Base-by-base conservation (phyloP, 2,113 vertebrate genomes). In the Sylvilagus bachmani region DNA sequence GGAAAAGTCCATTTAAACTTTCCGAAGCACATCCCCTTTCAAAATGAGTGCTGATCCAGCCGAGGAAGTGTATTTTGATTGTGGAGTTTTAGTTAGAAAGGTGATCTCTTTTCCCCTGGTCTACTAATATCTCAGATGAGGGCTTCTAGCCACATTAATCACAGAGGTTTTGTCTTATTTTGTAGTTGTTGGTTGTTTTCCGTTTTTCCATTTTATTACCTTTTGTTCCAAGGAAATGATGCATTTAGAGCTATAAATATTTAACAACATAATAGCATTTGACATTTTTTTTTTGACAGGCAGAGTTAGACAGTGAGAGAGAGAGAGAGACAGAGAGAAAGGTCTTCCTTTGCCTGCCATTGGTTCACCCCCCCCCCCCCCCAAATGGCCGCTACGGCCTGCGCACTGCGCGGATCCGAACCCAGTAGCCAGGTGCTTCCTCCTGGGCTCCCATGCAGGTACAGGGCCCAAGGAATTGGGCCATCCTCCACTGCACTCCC, bases 171-270 rank as follows among this genome's bases (percentile, higher is more conserved):
- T 44, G 44, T 44, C 44, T 44, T 7, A 44, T 44, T 44, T 44
- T 44, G 44, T 44, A 44, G 44, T 44, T 44, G 44, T 44, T 44
- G 38, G 38, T 44, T 44, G 44, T 44, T 44, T 44, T 44, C 44
- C 44, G 6, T 44, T 44, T 44, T 44, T 1, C 7, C 29, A 55
- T 90, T 86, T 93, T 86, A 74, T 49, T 16, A 82, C 17, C 49
- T 74, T 91, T 82, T 70, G 14, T 83, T 71, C 31, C 71, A 93
- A 14, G 24, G 19, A 95, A 89, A 38, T 84, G 22, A 71, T 64
- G 25, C 31, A 81, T 77, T 86, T 85, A 61, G 80, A 93, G 16
- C n/a, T 96, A 55, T 38, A 93, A 89, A 81, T 81, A 90, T 55
- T 79, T 64, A 62, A 38, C 82, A 83, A 58, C n/a, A 53, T 51